Percentiles rank a stretch among this genome's conserved stretches.
phyloP scores from a whole-genome alignment of 1,140 invertebrate genomes.

The Heliconius melpomene region DNA sequence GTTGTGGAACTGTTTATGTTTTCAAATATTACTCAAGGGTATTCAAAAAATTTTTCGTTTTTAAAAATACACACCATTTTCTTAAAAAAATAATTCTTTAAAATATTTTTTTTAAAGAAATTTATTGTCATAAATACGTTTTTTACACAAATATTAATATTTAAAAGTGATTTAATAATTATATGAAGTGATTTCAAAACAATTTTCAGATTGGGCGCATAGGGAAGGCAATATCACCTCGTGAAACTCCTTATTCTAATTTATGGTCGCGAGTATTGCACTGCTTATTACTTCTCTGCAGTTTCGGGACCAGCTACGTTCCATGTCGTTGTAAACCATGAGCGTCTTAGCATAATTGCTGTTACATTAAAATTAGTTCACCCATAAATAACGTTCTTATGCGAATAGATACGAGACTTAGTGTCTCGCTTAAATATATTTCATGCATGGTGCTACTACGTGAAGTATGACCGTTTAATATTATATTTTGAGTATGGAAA shows the following conservation, averaged over 20 bases:
- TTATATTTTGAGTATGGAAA: slow-evolving; percentile 3
- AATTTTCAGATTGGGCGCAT: slow-evolving; percentile 9
- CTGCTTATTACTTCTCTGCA: slow-evolving; percentile 76
- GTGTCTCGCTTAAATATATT: slow-evolving; percentile 40
- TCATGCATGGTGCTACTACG: slow-evolving; percentile 27
- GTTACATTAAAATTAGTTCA: slow-evolving; percentile 72
- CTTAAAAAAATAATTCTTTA: no score
- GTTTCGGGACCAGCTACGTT: slow-evolving; percentile 72
- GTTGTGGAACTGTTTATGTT: slow-evolving; percentile 74
- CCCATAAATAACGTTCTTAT: slow-evolving; percentile 63
- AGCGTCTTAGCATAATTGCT: slow-evolving; percentile 75
- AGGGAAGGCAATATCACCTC: slow-evolving; percentile 32
- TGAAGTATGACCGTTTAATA: slow-evolving; percentile 21
- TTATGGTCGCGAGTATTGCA: slow-evolving; percentile 71
- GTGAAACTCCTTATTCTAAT: slow-evolving; percentile 78
- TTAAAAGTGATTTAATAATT: background rate
- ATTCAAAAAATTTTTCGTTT: background rate
- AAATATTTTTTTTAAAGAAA: no score
- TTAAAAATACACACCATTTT: background rate
- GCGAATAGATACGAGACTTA: slow-evolving; percentile 42
- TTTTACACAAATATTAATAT: no score
- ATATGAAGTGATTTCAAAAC: background rate
- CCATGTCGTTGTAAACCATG: slow-evolving; percentile 74
- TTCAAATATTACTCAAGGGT: slow-evolving; percentile 54
- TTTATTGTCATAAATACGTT: no score